Percentiles rank a stretch among this genome's conserved stretches.
Evolutionary conservation across 2,797 vertebrate species (phyloP).

Genomic region (Odontamblyopus lacepedii): DNA sequence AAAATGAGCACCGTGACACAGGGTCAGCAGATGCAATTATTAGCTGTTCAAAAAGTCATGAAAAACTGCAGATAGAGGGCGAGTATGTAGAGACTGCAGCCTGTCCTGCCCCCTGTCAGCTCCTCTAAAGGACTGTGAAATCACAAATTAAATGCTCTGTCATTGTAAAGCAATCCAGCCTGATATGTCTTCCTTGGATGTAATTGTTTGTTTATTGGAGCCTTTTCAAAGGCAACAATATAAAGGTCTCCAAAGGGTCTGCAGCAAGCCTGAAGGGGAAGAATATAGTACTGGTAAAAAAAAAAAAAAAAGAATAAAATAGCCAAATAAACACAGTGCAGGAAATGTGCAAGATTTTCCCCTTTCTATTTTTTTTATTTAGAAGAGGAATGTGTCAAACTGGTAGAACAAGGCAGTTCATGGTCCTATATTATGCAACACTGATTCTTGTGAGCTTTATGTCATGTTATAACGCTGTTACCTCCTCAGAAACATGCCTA

Average conservation of each 20-base stretch:
- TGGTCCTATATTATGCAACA: no score
- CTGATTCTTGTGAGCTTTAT: no score
- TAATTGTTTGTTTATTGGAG: slow-evolving; percentile 83
- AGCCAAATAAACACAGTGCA: no score
- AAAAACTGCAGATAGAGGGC: slow-evolving; percentile 35
- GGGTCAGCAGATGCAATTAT: slow-evolving; percentile 55
- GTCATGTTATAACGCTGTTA: no score
- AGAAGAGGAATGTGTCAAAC: no score
- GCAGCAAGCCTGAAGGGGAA: slow-evolving; percentile 35
- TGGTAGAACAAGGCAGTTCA: no score
- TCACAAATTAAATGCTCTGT: slow-evolving; percentile 76
- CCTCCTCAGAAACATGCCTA: no score
- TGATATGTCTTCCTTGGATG: slow-evolving; percentile 67
- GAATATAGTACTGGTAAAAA: slow-evolving; percentile 29
- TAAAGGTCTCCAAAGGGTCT: slow-evolving; percentile 50
- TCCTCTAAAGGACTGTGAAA: slow-evolving; percentile 78
- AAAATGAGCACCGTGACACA: slow-evolving; percentile 61
- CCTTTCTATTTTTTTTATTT: no score
- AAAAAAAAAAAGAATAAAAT: no score
- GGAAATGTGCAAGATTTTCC: no score
- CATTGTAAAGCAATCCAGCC: slow-evolving; percentile 68
- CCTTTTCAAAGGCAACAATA: slow-evolving; percentile 70
- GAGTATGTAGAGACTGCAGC: slow-evolving; percentile 55
- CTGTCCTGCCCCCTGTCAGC: slow-evolving; percentile 61
- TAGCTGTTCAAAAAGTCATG: slow-evolving; percentile 45